Evolutionary conservation across 2,797 vertebrate genomes (phyloP).

Genomic region (Pteronotus mesoamericanus): DNA sequence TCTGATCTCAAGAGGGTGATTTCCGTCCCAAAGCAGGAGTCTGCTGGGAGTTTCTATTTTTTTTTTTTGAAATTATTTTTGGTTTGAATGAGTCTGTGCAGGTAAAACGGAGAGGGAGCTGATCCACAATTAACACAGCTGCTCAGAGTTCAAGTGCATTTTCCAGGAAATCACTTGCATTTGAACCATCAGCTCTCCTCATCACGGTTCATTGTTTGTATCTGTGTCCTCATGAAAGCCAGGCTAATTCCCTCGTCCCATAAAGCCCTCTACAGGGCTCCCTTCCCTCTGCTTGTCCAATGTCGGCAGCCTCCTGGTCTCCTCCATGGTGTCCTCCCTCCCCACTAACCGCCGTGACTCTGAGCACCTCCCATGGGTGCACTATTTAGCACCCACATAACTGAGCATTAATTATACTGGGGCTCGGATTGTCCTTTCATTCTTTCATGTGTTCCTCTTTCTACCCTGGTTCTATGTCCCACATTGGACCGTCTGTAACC

Average conservation of each 20-base stretch:
- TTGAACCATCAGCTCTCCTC: not conserved
- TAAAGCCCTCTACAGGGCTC: not conserved
- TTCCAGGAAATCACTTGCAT: not conserved
- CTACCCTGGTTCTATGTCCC: not conserved
- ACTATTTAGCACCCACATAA: not conserved
- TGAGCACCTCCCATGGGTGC: not conserved
- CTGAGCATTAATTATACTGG: not conserved
- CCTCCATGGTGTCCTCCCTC: not conserved
- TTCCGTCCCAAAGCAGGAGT: not conserved
- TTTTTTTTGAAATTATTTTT: conserved; percentile 39
- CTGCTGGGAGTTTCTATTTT: not conserved
- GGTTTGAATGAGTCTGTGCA: not conserved
- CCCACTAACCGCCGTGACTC: not conserved
- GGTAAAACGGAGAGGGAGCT: not conserved
- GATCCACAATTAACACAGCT: not conserved
- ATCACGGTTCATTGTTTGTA: not conserved
- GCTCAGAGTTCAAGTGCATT: not conserved
- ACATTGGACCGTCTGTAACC: not conserved
- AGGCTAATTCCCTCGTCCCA: not conserved
- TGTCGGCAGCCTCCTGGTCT: fast-evolving
- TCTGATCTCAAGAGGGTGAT: not conserved
- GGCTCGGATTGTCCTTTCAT: not conserved
- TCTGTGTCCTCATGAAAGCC: not conserved
- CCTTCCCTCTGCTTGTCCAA: not conserved
- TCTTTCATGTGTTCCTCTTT: no score